Base-by-base conservation (phyloP, 2,888 invertebrate species). In the Mylabris sibirica region DNA sequence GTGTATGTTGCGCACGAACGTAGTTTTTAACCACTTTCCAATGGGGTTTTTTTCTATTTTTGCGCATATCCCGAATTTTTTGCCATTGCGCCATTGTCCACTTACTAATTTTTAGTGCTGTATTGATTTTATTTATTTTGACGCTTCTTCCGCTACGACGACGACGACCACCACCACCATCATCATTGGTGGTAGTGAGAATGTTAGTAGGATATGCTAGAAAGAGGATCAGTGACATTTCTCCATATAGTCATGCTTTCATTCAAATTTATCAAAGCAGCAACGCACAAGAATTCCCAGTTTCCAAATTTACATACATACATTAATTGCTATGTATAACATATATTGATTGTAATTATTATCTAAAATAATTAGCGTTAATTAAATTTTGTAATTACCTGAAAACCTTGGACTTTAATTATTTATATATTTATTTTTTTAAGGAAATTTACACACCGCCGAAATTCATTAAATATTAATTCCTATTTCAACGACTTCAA, bases 71-170 rank as follows among this genome's bases (percentile, higher is more conserved):
- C 83, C 82, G 81, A 83, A 82, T 84, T 84, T 84, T 80, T 84
- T 84, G 83, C 84, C 84, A 83, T 83, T 84, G 84, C 84, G 84
- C 84, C 83, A 83, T 84, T 84, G 84, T 84, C 84, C 84, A 83
- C 82, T 84, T 82, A 83, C 83, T 84, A 84, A 84, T 84, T 84
- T 84, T 84, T 84, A 84, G 84, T 83, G 83, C 82, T 78, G 82
- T 84, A 84, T 84, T 83, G 84, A 84, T 84, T 84, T 83, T 83
- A 82, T 80, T 80, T 80, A 81, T 80, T 81, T 79, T 78, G 75
- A 78, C 77, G 77, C 75, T 75, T 53, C 53, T 53, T 74, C 72
- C 73, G 67, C 66, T 64, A 74, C n/a, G n/a, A n/a, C n/a, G n/a
- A n/a, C n/a, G n/a, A n/a, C n/a, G n/a, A n/a, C n/a, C n/a, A n/a